A percentile compares a stretch with the other conserved stretches of the same genome.
These are phyloP conservation scores for Sympetrum striolatum DNA, from an alignment of 2,888 invertebrate species.

Conservation along the genomic window DNA sequence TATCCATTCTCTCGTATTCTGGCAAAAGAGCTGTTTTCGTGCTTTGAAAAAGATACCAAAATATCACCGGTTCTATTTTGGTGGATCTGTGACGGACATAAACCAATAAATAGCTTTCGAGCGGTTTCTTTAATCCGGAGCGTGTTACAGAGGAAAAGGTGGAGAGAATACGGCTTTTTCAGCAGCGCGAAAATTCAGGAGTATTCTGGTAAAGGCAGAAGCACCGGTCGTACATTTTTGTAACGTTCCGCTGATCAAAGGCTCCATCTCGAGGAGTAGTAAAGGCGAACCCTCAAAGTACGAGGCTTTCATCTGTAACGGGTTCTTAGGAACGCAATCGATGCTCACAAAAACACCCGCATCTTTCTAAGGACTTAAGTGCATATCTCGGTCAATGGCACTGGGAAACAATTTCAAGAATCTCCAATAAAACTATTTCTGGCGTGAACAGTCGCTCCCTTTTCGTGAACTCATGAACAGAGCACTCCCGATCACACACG, in stretches of 20 bases:
- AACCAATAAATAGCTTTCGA: not conserved
- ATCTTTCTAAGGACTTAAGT: no score
- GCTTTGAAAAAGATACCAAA: not conserved
- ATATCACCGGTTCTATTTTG: not conserved
- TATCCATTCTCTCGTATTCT: not conserved
- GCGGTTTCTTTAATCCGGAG: not conserved
- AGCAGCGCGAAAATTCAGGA: not conserved
- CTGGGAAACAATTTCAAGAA: no score
- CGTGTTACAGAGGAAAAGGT: not conserved
- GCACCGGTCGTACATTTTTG: not conserved
- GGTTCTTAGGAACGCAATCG: not conserved
- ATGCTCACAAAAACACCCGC: not conserved
- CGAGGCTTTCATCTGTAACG: not conserved
- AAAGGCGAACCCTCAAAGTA: not conserved
- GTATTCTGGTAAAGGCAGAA: not conserved
- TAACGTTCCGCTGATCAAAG: not conserved
- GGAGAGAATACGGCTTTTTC: not conserved
- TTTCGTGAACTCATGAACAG: no score
- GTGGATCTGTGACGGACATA: not conserved
- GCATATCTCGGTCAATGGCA: no score
- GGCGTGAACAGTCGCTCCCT: no score
- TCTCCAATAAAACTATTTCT: no score
- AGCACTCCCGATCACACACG: no score
- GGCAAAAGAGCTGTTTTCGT: not conserved
- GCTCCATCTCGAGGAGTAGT: not conserved